Conservation (phyloP, 2,888 invertebrate genomes). For the Scaptomyza flava region DNA sequence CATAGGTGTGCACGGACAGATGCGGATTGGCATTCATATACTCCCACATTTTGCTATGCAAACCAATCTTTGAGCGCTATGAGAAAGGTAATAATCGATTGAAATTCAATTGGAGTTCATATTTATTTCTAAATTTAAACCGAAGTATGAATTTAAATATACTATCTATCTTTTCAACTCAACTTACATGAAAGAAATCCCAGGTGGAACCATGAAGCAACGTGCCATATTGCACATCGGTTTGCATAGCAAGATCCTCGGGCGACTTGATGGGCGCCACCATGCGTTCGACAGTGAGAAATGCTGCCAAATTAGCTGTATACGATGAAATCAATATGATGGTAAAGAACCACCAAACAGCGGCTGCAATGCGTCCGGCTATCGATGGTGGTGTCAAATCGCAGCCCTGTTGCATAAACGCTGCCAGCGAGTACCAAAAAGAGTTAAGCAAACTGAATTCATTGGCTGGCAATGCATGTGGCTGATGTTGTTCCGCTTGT, state of each 20-base stretch:
- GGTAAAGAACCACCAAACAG: constrained; percentile 99
- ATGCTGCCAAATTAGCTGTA: constrained; percentile 99
- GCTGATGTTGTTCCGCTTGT: constrained; percentile 38
- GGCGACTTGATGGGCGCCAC: constrained; percentile 96
- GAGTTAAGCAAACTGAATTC: constrained; percentile 98
- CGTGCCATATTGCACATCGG: constrained; percentile 96
- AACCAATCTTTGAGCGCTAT: constrained; percentile 92
- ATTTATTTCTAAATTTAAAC: not conserved
- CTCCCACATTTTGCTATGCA: constrained; percentile 97
- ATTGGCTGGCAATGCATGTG: constrained; percentile 85
- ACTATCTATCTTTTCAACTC: too few species aligned
- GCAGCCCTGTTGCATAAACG: constrained; percentile 99
- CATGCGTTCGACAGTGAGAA: constrained; percentile 98
- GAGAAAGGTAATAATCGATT: not conserved
- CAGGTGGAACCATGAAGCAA: constrained; percentile 91
- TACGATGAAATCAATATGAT: constrained; percentile 98
- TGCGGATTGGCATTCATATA: constrained; percentile 95
- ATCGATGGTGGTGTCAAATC: constrained; percentile 96
- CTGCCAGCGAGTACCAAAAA: constrained; percentile 98
- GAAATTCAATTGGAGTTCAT: not conserved
- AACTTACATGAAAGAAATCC: constrained; percentile 90
- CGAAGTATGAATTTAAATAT: too few species aligned
- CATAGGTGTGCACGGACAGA: constrained; percentile 92
- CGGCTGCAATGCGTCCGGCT: constrained; percentile 93
- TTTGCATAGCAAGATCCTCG: constrained; percentile 95